Evolutionary conservation across 2,888 invertebrate genomes (phyloP).

Genomic region (Gastrophysa polygoni): DNA sequence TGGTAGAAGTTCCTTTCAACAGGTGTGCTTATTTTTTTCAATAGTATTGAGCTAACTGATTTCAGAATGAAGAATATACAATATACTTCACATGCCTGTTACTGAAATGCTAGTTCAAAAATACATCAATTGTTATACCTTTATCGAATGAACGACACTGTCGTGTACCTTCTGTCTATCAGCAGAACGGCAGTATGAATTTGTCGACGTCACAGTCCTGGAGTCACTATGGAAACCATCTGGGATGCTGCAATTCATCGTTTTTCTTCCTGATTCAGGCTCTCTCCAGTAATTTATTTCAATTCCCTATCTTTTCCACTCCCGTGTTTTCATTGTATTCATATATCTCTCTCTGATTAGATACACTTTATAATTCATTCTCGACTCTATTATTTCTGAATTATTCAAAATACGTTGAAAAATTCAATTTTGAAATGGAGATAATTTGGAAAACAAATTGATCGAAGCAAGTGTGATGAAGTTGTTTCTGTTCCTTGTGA

Average conservation of each 20-base stretch:
- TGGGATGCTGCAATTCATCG: slow-evolving; percentile 55
- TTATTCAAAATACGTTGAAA: slow-evolving; percentile 47
- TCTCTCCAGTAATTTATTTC: slow-evolving; percentile 52
- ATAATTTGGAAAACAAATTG: background rate
- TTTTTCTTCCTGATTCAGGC: slow-evolving; percentile 47
- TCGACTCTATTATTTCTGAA: slow-evolving; percentile 41
- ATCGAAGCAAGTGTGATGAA: background rate
- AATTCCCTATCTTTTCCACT: slow-evolving; percentile 41
- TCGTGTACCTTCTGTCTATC: slow-evolving; percentile 45
- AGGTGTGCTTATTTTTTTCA: too few relatives aligned
- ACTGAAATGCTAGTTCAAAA: background rate
- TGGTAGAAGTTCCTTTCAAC: too few relatives aligned
- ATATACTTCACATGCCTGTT: too few relatives aligned
- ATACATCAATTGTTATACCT: too few relatives aligned
- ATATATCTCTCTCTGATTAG: slow-evolving; percentile 36
- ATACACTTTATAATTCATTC: slow-evolving; percentile 55
- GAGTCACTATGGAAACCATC: slow-evolving; percentile 56
- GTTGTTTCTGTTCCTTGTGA: background rate
- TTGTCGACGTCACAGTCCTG: slow-evolving; percentile 52
- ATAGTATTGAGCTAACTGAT: too few relatives aligned
- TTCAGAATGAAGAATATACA: too few relatives aligned
- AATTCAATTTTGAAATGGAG: slow-evolving; percentile 48
- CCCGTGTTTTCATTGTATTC: slow-evolving; percentile 20
- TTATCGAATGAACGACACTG: slow-evolving; percentile 21
- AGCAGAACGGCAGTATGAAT: slow-evolving; percentile 48